Evolutionary conservation across 1,140 invertebrate genomes (phyloP), one percentile per base, ranked within the genome.

Genomic region (Solen grandis): DNA sequence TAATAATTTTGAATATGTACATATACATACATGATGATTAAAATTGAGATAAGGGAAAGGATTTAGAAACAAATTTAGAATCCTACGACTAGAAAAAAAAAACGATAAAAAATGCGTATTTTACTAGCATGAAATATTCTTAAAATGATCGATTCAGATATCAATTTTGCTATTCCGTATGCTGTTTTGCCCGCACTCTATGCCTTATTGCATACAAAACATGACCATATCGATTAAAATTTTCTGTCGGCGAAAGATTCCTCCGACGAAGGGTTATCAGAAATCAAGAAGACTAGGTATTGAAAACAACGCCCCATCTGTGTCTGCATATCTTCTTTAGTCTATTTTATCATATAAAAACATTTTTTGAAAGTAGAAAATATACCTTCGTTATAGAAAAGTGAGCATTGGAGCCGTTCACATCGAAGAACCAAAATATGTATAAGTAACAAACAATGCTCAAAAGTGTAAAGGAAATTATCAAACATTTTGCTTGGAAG

Each of bases 401-500:
- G 5, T 10, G 5, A 57, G 35, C 75, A 78, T 4, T 31, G 16
- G 63, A 54, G 8, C 52, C 63, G 46, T n/a, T 66, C 0, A 79
- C 81, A 8, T 81, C 84, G 63, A 82, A 79, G 54, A 86, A 86
- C 73, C 83, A 86, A 19, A 83, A 83, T n/a, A 83, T 68, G 63
- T 85, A 87, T 22, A 84, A 84, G 62, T 84, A 86, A 63, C 82
- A 82, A 16, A 82, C 79, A 14, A 86, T 72, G 8, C 82, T 62
- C 22, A 86, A 41, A 1, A 86, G 68, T 19, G 82, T 80, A 70
- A 88, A 50, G 31, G 29, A 74, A 25, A 84, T 63, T 5, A 86
- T 75, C 13, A 88, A 81, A 50, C 84, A 82, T 68, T 86, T 85
- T 14, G 86, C 85, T 29, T 82, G 54, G 69, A 87, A 87, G 10